Base-by-base conservation (phyloP, 2,888 invertebrate genomes). In the Bhutanitis thaidina region DNA sequence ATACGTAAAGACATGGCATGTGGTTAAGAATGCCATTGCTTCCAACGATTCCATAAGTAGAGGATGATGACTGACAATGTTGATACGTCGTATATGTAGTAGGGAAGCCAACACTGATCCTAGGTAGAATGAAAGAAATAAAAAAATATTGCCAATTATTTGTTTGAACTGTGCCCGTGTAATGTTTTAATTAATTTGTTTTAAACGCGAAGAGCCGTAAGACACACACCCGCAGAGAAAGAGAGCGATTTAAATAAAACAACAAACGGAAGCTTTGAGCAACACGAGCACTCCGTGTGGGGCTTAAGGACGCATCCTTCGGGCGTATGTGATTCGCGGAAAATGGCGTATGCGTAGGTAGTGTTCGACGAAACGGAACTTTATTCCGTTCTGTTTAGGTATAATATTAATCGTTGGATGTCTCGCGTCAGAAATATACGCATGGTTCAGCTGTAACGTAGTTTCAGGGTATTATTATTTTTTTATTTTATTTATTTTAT, bases 231-330 rank as follows among this genome's bases (percentile, higher is more conserved):
- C n/a, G 1, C 30, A 15, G 27, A 27, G 35, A 44, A 25, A n/a
- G 14, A 20, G 14, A 15, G 9, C 7, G 35, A 27, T 36, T 44
- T 36, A 44, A 27, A 44, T 36, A 10, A 8, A 37, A 44, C 36
- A 36, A 35, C 44, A 36, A 44, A 14, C 44, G 36, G 36, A 27
- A 44, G 44, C 27, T 44, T 25, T 16, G 27, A 44, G 27, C 44
- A 27, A 14, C 36, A 25, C 25, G 29, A 45, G 20, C 20, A 20
- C 20, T 3, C 25, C 20, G 29, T 16, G 36, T 14, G 35, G 44
- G 27, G 44, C 36, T 14, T 7, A 29, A 45, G 29, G 45, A 37
- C 45, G 14, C 15, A n/a, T 35, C 13, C 30, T n/a, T 30, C 8
- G 30, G 4, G n/a, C n/a, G 30, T 30, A 30, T 4, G 30, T n/a